These are phyloP conservation scores for Lepidothrix coronata DNA, from an alignment of 2,113 vertebrate species.

Conservation along the genomic window DNA sequence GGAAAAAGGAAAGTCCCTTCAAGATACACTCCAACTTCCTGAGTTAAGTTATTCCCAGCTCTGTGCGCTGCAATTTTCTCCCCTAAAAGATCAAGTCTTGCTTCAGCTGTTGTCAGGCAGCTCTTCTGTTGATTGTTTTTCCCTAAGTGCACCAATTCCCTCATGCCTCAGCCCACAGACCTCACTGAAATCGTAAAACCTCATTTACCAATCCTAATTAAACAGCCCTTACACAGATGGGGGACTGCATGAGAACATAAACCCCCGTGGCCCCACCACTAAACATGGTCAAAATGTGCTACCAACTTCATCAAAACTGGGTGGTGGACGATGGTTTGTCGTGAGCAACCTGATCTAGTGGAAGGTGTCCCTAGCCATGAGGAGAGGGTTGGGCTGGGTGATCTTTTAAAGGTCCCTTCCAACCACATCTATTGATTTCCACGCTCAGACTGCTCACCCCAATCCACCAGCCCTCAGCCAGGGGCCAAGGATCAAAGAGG, in stretches of 20 bases:
- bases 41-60: not conserved
- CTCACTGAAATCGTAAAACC: not conserved
- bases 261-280: not conserved
- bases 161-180: not conserved
- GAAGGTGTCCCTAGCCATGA: not conserved
- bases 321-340: not conserved
- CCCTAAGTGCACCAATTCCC: not conserved
- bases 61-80: not conserved
- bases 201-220: not conserved
- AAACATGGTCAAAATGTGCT: not conserved
- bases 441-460: not conserved
- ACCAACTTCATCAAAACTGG: not conserved
- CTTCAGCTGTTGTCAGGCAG: not conserved
- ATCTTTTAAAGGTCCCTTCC: not conserved
- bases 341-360: not conserved
- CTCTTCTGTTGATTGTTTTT: not conserved
- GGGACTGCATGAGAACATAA: not conserved
- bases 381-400: fast-evolving
- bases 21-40: not conserved
- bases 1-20: not conserved
- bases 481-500: not conserved
- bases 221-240: not conserved
- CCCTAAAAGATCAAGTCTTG: not conserved
- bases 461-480: not conserved
- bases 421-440: not conserved